A percentile compares a stretch with the other conserved stretches of the same genome.
phyloP scores from a whole-genome alignment of 2,113 vertebrate genomes.

The Alosa alosa region DNA sequence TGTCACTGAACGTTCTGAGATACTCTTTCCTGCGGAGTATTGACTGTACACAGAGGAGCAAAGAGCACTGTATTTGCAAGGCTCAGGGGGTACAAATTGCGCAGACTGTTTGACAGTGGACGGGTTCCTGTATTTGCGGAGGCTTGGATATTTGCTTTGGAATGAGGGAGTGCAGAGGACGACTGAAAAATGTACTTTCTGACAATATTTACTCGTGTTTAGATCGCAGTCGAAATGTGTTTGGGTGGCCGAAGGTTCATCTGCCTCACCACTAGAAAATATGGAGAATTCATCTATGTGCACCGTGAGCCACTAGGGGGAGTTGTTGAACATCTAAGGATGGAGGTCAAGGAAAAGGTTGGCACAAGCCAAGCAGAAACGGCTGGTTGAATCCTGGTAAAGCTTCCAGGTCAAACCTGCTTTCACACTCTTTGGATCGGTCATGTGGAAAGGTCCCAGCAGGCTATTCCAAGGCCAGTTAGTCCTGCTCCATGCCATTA shows the following conservation, averaged over 20 bases:
- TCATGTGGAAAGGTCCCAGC: neutral
- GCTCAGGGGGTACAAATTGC: neutral
- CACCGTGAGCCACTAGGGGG: neutral
- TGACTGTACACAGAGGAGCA: neutral
- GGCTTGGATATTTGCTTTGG: neutral
- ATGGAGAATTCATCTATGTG: neutral
- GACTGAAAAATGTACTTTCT: neutral
- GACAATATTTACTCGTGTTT: slow-evolving; percentile 7
- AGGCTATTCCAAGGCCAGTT: neutral
- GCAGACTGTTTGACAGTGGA: neutral
- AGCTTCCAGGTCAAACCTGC: neutral
- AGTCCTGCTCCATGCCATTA: neutral
- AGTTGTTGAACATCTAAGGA: neutral
- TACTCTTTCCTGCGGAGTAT: neutral
- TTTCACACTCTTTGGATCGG: neutral
- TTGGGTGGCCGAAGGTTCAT: neutral
- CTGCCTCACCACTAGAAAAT: neutral
- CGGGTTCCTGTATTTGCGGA: neutral
- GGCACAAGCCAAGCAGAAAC: neutral
- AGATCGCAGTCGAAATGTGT: neutral
- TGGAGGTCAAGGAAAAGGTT: neutral
- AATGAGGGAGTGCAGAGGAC: neutral
- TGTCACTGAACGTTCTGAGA: neutral
- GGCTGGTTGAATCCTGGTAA: neutral
- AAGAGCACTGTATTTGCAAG: neutral